phyloP scores from a whole-genome alignment of 2,113 vertebrate species.

The Callorhinus ursinus region DNA sequence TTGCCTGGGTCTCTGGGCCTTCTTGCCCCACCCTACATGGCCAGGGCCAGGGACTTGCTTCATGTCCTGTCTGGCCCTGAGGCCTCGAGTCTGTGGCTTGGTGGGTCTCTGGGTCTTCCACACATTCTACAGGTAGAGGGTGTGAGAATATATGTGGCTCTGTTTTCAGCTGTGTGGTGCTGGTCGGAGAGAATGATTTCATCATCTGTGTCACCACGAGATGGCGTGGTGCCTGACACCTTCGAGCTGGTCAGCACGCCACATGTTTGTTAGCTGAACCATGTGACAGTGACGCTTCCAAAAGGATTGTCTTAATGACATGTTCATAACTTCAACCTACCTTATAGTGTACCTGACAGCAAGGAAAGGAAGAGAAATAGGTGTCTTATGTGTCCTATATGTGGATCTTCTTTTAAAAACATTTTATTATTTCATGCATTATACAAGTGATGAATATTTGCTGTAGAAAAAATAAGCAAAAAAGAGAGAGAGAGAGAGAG shows the following conservation, averaged over 20 bases:
- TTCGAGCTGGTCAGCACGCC: accelerated
- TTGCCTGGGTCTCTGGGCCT: neutral
- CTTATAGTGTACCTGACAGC: neutral
- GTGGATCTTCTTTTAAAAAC: conserved; percentile 7
- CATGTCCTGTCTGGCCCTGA: neutral
- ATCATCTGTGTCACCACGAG: neutral
- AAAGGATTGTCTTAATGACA: neutral
- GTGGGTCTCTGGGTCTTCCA: neutral
- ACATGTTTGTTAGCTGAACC: neutral
- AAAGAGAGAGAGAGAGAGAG: neutral
- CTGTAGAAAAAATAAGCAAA: neutral
- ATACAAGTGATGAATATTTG: neutral
- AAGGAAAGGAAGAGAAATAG: neutral
- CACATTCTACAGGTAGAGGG: neutral
- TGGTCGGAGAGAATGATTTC: neutral
- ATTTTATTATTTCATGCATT: neutral
- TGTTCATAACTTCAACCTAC: neutral
- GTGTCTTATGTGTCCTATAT: neutral
- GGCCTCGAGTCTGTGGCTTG: neutral
- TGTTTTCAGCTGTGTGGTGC: too few species aligned
- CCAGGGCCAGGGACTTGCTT: neutral
- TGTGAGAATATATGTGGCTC: accelerated
- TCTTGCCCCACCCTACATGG: neutral
- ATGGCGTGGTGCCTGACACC: neutral
- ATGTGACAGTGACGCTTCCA: neutral